Conservation (phyloP, 1,140 invertebrate genomes). For the Atta texana region DNA sequence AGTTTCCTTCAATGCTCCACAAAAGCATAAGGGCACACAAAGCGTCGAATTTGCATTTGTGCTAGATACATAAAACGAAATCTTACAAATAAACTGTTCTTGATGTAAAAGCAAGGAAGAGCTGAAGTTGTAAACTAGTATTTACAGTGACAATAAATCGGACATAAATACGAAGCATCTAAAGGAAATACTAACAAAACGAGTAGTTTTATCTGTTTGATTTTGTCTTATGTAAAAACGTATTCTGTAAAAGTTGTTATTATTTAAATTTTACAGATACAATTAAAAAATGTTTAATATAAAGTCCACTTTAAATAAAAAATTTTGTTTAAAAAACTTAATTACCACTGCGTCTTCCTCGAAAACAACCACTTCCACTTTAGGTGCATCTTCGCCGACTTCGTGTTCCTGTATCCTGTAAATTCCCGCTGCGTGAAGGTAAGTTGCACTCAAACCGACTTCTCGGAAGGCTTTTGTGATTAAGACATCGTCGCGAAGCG, state of each 20-base stretch:
- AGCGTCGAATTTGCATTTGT: constrained; percentile 30
- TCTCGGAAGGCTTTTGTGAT: constrained; percentile 82
- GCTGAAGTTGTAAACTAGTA: constrained; percentile 29
- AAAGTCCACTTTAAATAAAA: constrained; percentile 15
- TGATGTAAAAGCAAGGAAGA: constrained; percentile 24
- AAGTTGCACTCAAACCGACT: constrained; percentile 78
- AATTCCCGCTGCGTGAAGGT: constrained; percentile 79
- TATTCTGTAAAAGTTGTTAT: not conserved
- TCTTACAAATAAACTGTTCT: not conserved
- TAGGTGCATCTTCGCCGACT: constrained; percentile 77
- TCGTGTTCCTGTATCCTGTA: constrained; percentile 80
- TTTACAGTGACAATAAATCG: not conserved
- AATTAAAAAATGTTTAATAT: not conserved
- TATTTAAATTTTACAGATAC: not conserved
- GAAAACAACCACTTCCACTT: constrained; percentile 79
- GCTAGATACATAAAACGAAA: constrained; percentile 18
- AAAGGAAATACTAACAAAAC: not conserved
- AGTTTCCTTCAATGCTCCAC: not conserved
- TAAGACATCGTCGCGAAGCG: constrained; percentile 79
- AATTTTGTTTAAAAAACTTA: not conserved
- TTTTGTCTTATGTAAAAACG: not conserved
- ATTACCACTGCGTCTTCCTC: constrained; percentile 80
- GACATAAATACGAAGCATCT: not conserved
- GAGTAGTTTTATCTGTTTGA: not conserved
- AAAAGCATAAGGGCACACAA: not conserved